phyloP scores from a whole-genome alignment of 2,888 invertebrate species.

The Alcis repandata region DNA sequence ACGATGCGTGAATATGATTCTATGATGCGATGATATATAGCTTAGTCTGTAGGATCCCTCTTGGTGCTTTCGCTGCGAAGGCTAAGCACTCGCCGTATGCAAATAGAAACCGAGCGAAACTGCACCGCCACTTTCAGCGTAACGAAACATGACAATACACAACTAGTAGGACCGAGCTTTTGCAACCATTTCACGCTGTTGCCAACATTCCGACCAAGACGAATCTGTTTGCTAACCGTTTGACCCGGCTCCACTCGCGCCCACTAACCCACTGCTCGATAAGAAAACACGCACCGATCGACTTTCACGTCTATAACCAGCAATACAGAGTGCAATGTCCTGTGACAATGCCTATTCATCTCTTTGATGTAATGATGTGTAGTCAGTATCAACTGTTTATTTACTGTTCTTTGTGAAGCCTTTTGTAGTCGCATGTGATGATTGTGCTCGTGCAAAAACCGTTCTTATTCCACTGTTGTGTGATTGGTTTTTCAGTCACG shows the following conservation, averaged over 20 bases:
- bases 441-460: constrained; percentile 49
- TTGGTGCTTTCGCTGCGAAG: constrained; percentile 23
- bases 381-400: constrained; percentile 84
- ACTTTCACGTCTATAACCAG: constrained; percentile 66
- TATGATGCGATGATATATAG: background rate
- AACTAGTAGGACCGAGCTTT: constrained; percentile 61
- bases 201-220: constrained; percentile 72
- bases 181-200: constrained; percentile 73
- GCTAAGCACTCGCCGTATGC: constrained; percentile 32
- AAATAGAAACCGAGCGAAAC: constrained; percentile 50
- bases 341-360: constrained; percentile 70
- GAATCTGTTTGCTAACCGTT: constrained; percentile 82
- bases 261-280: constrained; percentile 81
- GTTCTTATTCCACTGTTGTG: constrained; percentile 50
- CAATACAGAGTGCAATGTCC: constrained; percentile 70
- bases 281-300: constrained; percentile 61
- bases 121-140: constrained; percentile 61
- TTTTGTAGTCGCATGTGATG: constrained; percentile 58
- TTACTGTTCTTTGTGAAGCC: constrained; percentile 68
- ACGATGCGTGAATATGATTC: background rate
- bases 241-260: constrained; percentile 78
- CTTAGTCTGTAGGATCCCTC: background rate
- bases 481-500: constrained; percentile 49
- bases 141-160: constrained; percentile 65
- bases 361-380: constrained; percentile 82